Conservation (phyloP, 2,113 vertebrate species). For the Cynoglossus semilaevis region DNA sequence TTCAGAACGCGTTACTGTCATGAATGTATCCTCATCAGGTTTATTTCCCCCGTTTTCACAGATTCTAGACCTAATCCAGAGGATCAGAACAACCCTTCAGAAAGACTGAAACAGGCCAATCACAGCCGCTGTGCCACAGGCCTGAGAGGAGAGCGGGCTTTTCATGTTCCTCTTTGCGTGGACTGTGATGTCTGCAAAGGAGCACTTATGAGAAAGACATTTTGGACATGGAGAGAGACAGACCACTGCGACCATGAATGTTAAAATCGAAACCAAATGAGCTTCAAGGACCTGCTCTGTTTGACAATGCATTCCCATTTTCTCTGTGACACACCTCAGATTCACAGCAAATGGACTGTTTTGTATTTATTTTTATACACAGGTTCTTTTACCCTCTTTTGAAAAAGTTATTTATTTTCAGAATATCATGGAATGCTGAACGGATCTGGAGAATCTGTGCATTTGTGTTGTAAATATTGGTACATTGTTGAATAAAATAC, state of each 20-base stretch:
- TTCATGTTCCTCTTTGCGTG: constrained; percentile 49
- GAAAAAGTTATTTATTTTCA: constrained; percentile 98
- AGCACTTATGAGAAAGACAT: constrained; percentile 81
- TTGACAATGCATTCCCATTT: constrained; percentile 51
- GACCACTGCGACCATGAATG: constrained; percentile 87
- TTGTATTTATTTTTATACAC: constrained; percentile 76
- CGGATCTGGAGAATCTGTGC: constrained; percentile 89
- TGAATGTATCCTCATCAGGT: background rate
- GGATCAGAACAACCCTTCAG: constrained; percentile 23
- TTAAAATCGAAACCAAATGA: constrained; percentile 73
- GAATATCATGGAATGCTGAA: constrained; percentile 87
- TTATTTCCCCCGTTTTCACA: constrained; percentile 24
- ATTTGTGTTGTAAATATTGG: constrained; percentile 97
- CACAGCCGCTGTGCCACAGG: constrained; percentile 36
- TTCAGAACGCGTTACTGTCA: too few species aligned
- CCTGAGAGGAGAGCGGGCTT: constrained; percentile 50
- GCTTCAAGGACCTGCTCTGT: constrained; percentile 48
- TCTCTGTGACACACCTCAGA: constrained; percentile 48
- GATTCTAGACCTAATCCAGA: constrained; percentile 37
- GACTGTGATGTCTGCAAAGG: constrained; percentile 70
- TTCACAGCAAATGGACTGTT: constrained; percentile 60
- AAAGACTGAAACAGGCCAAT: constrained; percentile 30
- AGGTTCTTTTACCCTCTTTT: constrained; percentile 66
- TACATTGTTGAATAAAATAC: constrained; percentile 96
- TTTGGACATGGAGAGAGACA: constrained; percentile 56